Evolutionary conservation across 2,888 invertebrate species (phyloP).

Genomic region (Caenorhabditis sp.): DNA sequence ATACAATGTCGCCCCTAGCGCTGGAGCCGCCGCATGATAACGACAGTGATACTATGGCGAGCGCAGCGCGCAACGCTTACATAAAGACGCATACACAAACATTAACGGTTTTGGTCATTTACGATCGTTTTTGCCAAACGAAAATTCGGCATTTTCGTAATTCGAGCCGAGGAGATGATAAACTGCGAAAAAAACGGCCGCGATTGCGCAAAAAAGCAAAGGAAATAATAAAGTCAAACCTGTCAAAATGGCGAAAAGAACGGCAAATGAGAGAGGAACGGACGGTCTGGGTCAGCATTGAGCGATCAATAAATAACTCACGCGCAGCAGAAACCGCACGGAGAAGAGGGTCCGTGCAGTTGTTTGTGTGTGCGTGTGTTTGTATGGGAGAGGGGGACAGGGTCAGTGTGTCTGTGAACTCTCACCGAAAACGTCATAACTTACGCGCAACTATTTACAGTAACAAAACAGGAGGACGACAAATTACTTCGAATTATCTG

Average conservation of each 20-base stretch:
- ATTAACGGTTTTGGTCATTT: slow-evolving; percentile 54
- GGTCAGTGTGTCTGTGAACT: background rate
- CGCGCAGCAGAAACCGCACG: background rate
- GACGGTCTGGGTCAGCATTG: slow-evolving; percentile 2
- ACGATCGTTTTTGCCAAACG: slow-evolving; percentile 21
- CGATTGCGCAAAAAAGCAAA: slow-evolving; percentile 7
- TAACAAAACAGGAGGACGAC: background rate
- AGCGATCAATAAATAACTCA: slow-evolving; percentile 35
- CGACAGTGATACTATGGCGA: slow-evolving; percentile 48
- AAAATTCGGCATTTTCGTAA: slow-evolving; percentile 27
- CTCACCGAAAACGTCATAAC: background rate
- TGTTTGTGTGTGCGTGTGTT: background rate
- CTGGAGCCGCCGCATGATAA: slow-evolving; percentile 48
- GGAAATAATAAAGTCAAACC: slow-evolving; percentile 30
- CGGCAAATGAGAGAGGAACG: slow-evolving; percentile 29
- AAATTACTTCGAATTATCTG: background rate
- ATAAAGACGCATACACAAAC: slow-evolving; percentile 50
- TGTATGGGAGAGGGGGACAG: too few species aligned
- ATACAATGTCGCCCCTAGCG: slow-evolving; percentile 41
- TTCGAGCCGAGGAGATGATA: slow-evolving; percentile 24
- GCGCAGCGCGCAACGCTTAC: slow-evolving; percentile 27
- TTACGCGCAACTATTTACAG: slow-evolving; percentile 1
- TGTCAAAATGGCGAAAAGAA: slow-evolving; percentile 41
- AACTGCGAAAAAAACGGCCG: slow-evolving; percentile 8
- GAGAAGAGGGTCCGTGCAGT: slow-evolving; percentile 14